Evolutionary conservation across 2,113 vertebrate genomes (phyloP), one percentile per base, ranked within the genome.

Genomic region (Amblyornis subalaris): DNA sequence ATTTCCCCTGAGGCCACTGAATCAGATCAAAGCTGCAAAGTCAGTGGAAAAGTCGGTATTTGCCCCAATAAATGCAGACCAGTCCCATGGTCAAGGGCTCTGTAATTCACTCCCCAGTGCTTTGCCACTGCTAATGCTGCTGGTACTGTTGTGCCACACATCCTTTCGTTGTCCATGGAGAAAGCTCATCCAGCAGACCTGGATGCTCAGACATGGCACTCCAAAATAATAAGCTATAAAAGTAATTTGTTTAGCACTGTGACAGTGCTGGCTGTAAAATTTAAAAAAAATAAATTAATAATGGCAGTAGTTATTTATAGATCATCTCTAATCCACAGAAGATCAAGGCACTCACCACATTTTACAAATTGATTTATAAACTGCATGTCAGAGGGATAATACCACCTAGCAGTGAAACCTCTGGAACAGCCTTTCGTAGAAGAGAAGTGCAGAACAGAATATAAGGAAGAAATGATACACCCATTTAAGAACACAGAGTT

Each of bases 281-380:
- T 29, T 3, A 21, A 61, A 53, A 44, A 10, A 5, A 22, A 17
- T n/a, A 38, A 29, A 12, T 33, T 78, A 35, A 53, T 57, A 71
- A 40, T 29, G 3, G 16, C 7, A 1, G 23, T 53, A 15, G 25
- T 69, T 82, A 47, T 81, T 87, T 72, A 57, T 36, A 88, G 33
- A 73, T 48, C 21, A 53, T 14, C 45, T 85, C 25, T 76, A 72
- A 73, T 38, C 44, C 33, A 62, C 12, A 42, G 54, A 57, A 87
- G 40, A 82, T 82, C 57, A 75, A 72, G 53, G 31, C 40, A 67
- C 29, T 87, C 44, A 55, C 23, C 31, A 10, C 15, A 33, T 82
- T 82, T 73, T 69, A 69, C 25, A 48, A 61, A 83, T 31, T 58
- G 28, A 66, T 79, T 76, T 73, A 62, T 35, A 88, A 85, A 80